Evolutionary conservation across 2,113 vertebrate species (phyloP), one percentile per base, ranked within the genome.

Genomic region (Erpornis zantholeuca): DNA sequence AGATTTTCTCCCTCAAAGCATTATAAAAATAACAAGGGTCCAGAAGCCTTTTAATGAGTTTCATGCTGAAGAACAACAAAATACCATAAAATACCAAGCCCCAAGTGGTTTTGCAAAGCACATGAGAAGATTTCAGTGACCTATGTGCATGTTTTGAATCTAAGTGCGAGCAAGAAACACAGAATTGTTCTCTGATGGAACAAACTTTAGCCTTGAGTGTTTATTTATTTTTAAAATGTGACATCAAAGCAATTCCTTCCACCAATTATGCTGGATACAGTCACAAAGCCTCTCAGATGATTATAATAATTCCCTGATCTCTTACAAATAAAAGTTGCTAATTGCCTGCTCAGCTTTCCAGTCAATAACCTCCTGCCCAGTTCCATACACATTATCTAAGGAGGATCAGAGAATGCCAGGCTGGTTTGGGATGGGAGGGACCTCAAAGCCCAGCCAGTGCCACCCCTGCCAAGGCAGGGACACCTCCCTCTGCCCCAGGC

Each of bases 401-500:
- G 38, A 60, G 47, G n/a, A 35, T 25, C 66, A 71, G 9, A 31
- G 65, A 45, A 27, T 31, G 13, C 25, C 57, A 18, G 42, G 18
- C 17, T 50, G 50, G 5, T 33, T 81, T 50, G 66, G 42, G 27
- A 1, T 27, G 66, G 29, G 1, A 61, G 15, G 49, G 27, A 42
- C 5, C 17, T 36, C 0, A 36, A 65, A 72, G 9, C 22, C 9
- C 76, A 56, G 1, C 40, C 28, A 12, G 7, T 27, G 0, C 28
- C 81, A 44, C 3, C 19, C 15, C 15, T n/a, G 44, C 70, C 72
- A 23, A 13, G 36, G 36, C 47, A 87, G 49, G 65, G 49, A 29
- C 64, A 45, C 9, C 3, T 70, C 0, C 64, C 65, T 11, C 11
- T 8, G 2, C 4, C 20, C 65, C 85, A 71, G 65, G 49, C 0